These are phyloP conservation scores for Seladonia tumulorum DNA, from an alignment of 2,888 invertebrate species.

Conservation along the genomic window DNA sequence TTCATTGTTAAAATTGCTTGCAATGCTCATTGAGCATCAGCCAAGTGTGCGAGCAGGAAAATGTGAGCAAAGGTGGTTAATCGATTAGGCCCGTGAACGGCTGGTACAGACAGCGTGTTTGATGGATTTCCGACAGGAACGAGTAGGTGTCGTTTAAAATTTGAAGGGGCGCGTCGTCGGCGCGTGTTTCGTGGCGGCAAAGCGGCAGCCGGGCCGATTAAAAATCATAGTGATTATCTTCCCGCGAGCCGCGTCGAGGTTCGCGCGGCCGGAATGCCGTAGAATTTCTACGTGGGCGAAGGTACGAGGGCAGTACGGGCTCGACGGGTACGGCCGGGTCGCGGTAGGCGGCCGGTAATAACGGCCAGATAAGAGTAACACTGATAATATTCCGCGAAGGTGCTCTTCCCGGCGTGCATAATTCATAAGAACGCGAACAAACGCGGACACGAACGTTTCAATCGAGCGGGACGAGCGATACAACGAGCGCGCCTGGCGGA, in stretches of 20 bases:
- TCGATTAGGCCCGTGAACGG: neutral
- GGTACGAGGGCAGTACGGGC: constrained; percentile 41
- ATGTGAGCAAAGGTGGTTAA: neutral
- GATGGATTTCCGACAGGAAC: neutral
- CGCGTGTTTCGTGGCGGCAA: neutral
- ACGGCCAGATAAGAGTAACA: constrained; percentile 67
- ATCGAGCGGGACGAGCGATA: constrained; percentile 23
- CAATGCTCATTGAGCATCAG: neutral
- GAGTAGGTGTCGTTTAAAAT: neutral
- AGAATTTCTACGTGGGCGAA: constrained; percentile 63
- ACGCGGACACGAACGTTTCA: constrained; percentile 50
- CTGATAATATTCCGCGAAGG: constrained; percentile 68
- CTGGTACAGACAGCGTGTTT: neutral
- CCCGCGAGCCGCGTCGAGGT: constrained; percentile 30
- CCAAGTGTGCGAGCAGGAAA: neutral
- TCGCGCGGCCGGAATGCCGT: constrained; percentile 52
- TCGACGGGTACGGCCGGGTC: constrained; percentile 37
- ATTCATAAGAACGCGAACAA: constrained; percentile 66
- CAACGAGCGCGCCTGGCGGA: neutral
- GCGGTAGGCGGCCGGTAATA: constrained; percentile 67
- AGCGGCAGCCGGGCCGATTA: constrained; percentile 12
- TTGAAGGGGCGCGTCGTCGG: neutral
- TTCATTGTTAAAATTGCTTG: neutral
- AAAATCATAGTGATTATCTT: constrained; percentile 32
- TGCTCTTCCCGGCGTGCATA: constrained; percentile 67